Conservation (phyloP, 2,888 invertebrate species). For the Fissipunctia ypsillon region DNA sequence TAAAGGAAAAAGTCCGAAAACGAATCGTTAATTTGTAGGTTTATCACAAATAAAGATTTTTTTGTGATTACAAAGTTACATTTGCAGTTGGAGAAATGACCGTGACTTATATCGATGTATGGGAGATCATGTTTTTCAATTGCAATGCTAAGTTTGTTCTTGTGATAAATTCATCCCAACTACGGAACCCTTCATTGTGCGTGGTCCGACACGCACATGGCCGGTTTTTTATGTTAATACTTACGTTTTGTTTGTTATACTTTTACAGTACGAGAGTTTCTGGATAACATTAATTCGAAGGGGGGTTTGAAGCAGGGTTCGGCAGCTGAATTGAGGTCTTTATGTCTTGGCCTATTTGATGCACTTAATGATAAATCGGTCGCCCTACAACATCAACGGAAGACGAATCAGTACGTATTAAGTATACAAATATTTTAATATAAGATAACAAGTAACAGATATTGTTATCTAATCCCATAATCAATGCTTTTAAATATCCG, state of each 20-base stretch:
- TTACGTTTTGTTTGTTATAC: neutral
- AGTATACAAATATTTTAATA: neutral
- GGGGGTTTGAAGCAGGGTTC: constrained; percentile 86
- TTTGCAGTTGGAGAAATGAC: too few species aligned
- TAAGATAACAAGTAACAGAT: neutral
- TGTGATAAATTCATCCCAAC: too few species aligned
- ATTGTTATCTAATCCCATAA: constrained; percentile 35
- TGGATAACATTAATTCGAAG: constrained; percentile 91
- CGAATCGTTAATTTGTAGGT: too few species aligned
- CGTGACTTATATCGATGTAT: too few species aligned
- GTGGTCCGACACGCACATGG: too few species aligned
- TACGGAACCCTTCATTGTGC: too few species aligned
- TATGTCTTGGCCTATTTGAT: constrained; percentile 95
- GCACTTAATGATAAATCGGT: constrained; percentile 96
- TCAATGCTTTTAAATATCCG: constrained; percentile 35
- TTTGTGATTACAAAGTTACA: too few species aligned
- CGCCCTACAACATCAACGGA: constrained; percentile 95
- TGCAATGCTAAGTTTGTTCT: too few species aligned
- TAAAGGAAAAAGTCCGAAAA: too few species aligned
- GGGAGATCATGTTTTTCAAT: too few species aligned
- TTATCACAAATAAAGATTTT: too few species aligned
- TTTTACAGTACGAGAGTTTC: constrained; percentile 93
- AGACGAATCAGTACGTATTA: constrained; percentile 94
- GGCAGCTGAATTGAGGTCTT: constrained; percentile 93
- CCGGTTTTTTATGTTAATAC: neutral